phyloP scores from a whole-genome alignment of 1,140 invertebrate genomes.

The Scylla paramamosain region DNA sequence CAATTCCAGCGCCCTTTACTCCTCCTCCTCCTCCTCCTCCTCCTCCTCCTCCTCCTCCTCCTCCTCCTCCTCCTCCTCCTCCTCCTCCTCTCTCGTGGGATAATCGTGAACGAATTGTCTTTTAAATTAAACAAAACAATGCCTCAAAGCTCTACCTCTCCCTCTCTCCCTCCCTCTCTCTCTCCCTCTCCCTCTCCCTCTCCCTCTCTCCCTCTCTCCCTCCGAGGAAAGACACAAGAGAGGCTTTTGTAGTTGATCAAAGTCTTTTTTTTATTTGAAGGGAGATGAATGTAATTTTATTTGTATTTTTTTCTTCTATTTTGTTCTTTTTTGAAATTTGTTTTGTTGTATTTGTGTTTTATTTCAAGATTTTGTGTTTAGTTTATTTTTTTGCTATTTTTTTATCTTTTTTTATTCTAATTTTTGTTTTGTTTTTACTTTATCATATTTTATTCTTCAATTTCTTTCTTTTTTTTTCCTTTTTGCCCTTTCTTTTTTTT shows the following conservation, averaged over 20 bases:
- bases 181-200: slow-evolving; percentile 25
- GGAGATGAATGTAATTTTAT: neutral
- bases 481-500: too few relatives aligned
- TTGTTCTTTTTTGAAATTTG: too few relatives aligned
- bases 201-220: neutral
- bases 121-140: slow-evolving; percentile 28
- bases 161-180: slow-evolving; percentile 19
- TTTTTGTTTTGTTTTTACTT: neutral
- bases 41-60: slow-evolving; percentile 16
- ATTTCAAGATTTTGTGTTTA: too few relatives aligned
- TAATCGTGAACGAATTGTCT: slow-evolving; percentile 15
- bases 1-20: neutral
- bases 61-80: neutral
- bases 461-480: neutral
- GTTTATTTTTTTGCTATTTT: neutral
- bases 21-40: neutral
- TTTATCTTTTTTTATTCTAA: neutral
- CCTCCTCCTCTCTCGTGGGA: neutral
- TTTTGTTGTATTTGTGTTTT: too few relatives aligned
- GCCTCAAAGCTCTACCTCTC: neutral
- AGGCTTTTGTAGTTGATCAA: slow-evolving; percentile 14
- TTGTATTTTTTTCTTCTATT: too few relatives aligned
- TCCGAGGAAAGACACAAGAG: neutral
- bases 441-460: neutral
- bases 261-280: neutral